phyloP scores from a whole-genome alignment of 2,888 invertebrate species.

The Euphydryas editha region DNA sequence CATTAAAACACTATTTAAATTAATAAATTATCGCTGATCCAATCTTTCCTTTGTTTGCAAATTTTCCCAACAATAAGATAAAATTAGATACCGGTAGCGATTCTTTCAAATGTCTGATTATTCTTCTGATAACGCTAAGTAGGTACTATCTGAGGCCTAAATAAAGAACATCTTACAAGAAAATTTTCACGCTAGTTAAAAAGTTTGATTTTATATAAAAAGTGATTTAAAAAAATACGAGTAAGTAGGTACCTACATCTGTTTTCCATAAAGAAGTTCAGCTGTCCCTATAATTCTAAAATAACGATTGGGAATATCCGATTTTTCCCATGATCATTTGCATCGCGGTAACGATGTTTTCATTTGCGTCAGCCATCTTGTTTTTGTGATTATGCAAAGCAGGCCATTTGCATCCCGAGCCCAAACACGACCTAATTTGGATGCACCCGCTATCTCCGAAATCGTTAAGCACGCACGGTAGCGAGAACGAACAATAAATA shows the following conservation, averaged over 20 bases:
- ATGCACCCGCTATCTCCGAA: conserved; percentile 71
- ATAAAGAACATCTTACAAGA: conserved; percentile 5
- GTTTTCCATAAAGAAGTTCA: conserved; percentile 24
- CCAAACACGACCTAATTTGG: conserved; percentile 60
- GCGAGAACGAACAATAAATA: conserved; percentile 76
- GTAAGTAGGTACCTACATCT: neutral
- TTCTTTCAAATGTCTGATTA: conserved; percentile 45
- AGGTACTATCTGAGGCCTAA: conserved; percentile 1
- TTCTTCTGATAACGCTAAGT: conserved; percentile 15
- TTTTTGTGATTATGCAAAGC: conserved; percentile 65
- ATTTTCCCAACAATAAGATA: conserved; percentile 59
- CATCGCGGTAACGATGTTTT: conserved; percentile 50
- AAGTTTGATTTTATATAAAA: neutral
- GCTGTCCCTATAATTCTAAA: conserved; percentile 37
- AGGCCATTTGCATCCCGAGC: conserved; percentile 57
- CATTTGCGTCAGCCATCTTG: conserved; percentile 36
- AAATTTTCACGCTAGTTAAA: neutral
- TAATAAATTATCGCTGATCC: conserved; percentile 70
- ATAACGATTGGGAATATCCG: conserved; percentile 35
- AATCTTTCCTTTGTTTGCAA: conserved; percentile 75
- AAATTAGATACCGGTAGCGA: conserved; percentile 50
- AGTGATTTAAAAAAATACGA: neutral
- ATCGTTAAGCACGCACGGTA: conserved; percentile 80
- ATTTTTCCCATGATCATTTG: conserved; percentile 62
- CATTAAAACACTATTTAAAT: too few relatives aligned